phyloP scores from a whole-genome alignment of 2,113 vertebrate species.

The Lepus americanus region DNA sequence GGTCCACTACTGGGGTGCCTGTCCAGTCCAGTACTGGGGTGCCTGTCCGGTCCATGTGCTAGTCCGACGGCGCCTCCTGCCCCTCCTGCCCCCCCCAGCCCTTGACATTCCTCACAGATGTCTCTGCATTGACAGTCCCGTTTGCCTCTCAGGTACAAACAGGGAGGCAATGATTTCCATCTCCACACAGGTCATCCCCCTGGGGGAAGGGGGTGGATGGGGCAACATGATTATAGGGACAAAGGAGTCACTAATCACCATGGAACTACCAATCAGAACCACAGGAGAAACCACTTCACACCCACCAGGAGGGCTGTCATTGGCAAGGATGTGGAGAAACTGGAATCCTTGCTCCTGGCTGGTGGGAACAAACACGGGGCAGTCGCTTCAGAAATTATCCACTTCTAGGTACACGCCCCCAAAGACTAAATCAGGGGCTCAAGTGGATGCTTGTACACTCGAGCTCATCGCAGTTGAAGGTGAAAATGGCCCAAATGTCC shows the following conservation, averaged over 20 bases:
- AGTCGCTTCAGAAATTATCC: not conserved
- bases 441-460: not conserved
- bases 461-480: not conserved
- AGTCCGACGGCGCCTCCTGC: not conserved
- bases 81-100: not conserved
- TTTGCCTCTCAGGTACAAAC: not conserved
- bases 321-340: not conserved
- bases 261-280: conserved; percentile 6
- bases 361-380: not conserved
- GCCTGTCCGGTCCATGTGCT: not conserved
- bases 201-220: not conserved
- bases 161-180: not conserved
- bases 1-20: not conserved
- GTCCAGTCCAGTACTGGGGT: no score
- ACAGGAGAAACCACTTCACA: not conserved
- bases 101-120: not conserved
- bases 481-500: not conserved
- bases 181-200: not conserved
- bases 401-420: not conserved
- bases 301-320: not conserved
- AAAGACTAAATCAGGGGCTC: not conserved
- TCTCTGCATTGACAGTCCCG: no score
- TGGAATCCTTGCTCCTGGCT: not conserved
- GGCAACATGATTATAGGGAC: not conserved
- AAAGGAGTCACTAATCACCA: not conserved